Percentiles rank a stretch among this genome's conserved stretches.
phyloP scores from a whole-genome alignment of 1,140 invertebrate genomes.

The Drosophila pandora region DNA sequence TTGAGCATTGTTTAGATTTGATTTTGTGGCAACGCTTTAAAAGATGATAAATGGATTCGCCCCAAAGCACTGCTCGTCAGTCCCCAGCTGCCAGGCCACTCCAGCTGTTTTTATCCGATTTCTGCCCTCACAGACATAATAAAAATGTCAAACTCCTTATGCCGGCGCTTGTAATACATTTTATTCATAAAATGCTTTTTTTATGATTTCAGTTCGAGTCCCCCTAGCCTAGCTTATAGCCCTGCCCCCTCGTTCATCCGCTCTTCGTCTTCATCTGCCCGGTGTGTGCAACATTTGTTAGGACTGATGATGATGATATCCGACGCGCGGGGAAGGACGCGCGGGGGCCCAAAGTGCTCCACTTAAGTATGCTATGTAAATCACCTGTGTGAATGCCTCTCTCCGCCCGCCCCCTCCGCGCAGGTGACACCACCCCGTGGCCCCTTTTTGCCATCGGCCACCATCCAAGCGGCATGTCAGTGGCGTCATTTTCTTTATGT shows the following conservation, averaged over 20 bases:
- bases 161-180: conserved; percentile 78
- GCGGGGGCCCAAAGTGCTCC: conserved; percentile 73
- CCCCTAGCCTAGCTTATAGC: conserved; percentile 1
- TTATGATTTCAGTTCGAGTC: conserved; percentile 25
- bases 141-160: conserved; percentile 81
- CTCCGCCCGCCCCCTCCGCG: not conserved
- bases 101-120: conserved; percentile 36
- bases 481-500: conserved; percentile 76
- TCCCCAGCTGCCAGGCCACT: conserved; percentile 2
- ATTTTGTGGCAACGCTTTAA: not conserved
- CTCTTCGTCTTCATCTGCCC: conserved; percentile 19
- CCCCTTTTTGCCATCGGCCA: not conserved
- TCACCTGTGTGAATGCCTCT: conserved; percentile 64
- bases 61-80: conserved; percentile 19
- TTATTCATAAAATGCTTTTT: conserved; percentile 76
- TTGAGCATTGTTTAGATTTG: no score
- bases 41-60: not conserved
- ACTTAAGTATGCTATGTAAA: conserved; percentile 82
- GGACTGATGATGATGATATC: conserved; percentile 68
- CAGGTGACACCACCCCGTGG: conserved; percentile 1
- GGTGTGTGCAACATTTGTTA: conserved; percentile 62
- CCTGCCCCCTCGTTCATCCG: conserved; percentile 35
- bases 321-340: not conserved
- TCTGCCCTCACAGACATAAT: conserved; percentile 57
- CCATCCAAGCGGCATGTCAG: conserved; percentile 34